A percentile compares a stretch with the other conserved stretches of the same genome.
Evolutionary conservation across 2,113 vertebrate genomes (phyloP).

Genomic region (Brachirus orientalis): DNA sequence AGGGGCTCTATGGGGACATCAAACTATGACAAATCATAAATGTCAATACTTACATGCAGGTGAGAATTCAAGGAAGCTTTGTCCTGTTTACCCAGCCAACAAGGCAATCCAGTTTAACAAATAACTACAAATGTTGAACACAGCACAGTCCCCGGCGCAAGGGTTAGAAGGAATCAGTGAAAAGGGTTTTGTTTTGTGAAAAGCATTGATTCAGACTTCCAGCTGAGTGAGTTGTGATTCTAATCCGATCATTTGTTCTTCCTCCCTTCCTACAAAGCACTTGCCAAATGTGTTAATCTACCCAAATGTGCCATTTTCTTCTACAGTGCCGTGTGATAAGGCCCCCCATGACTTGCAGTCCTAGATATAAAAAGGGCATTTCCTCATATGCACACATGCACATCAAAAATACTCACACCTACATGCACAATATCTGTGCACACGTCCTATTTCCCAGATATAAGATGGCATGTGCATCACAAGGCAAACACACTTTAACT

Average conservation of each 20-base stretch:
- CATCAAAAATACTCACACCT: background rate
- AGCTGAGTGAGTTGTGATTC: constrained; percentile 59
- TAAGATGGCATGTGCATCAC: background rate
- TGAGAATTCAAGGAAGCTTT: constrained; percentile 47
- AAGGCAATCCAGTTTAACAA: constrained; percentile 51
- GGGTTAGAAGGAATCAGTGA: constrained; percentile 42
- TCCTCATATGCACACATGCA: background rate
- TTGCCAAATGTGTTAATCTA: constrained; percentile 57
- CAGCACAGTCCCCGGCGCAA: constrained; percentile 35
- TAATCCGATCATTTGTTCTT: constrained; percentile 62
- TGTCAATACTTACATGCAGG: constrained; percentile 41
- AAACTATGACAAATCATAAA: constrained; percentile 26
- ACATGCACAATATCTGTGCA: background rate
- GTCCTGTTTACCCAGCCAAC: constrained; percentile 33
- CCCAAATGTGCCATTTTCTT: constrained; percentile 32
- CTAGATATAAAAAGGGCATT: background rate
- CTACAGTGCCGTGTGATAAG: background rate
- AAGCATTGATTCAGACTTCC: constrained; percentile 55
- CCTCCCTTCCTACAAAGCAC: constrained; percentile 16
- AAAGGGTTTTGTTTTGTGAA: constrained; percentile 42
- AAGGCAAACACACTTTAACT: constrained; percentile 9
- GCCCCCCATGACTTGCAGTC: background rate
- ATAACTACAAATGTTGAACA: constrained; percentile 43
- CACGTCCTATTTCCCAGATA: background rate
- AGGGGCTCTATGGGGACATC: constrained; percentile 12